Evolutionary conservation across 2,797 vertebrate genomes (phyloP), one percentile per base, ranked within the genome.

Genomic region (Oreochromis mossambicus): DNA sequence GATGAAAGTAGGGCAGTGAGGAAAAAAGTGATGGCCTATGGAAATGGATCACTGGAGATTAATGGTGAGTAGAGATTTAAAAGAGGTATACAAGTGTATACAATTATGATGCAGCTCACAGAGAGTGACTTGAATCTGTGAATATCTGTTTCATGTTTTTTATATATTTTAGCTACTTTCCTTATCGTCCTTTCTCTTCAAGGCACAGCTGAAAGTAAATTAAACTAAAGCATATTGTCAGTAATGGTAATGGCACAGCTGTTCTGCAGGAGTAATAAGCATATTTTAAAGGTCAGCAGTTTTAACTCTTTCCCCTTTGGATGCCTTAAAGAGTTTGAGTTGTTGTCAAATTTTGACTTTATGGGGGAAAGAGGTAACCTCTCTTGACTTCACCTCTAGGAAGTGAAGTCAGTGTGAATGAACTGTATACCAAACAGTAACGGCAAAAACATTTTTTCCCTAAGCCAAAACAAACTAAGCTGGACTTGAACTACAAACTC

Each of bases 31-130:
- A 79, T 46, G 43, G 77, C 14, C 24, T 81, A 24, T 87, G 41
- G 84, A 82, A 86, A 83, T 61, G 38, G 78, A 83, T 90, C 32
- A 4, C 7, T 56, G 52, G 48, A 70, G 78, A 63, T 85, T 84
- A 76, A 91, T 81, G 77, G 51, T 3, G 63, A 79, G 79, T 73
- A 78, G 61, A 86, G 79, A 63, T 77, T 84, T 5, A 66, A 81
- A 85, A 87, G 55, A 76, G 79, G 83, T 54, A 78, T 58, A 26
- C 48, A 82, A 55, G 41, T 19, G 2, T 75, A 26, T 77, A 8
- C 66, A 79, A 73, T 26, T 17, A 85, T 68, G 15, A 56, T 41
- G 41, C 12, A 63, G 75, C 56, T 86, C 68, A 77, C 32, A 38
- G 79, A 79, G 19, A 38, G 8, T 26, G 43, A 46, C 7, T 21